Base-by-base conservation (phyloP, 2,888 invertebrate genomes). In the Acanthosepion lycidas region DNA sequence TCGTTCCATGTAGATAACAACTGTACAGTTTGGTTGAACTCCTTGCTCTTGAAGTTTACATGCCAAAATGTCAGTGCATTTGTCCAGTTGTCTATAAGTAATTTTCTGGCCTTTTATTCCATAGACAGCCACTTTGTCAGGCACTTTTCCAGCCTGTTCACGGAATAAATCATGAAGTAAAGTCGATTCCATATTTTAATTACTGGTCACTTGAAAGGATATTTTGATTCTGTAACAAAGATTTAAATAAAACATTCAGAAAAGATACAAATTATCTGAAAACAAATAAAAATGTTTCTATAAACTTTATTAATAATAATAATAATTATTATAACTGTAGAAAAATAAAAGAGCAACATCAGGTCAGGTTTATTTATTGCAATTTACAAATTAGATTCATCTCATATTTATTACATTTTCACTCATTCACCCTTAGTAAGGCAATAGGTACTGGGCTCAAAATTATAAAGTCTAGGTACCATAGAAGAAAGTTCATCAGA, bases 1-100 rank as follows among this genome's bases (percentile, higher is more conserved):
- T 95, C 97, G 97, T 94, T 97, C 97, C 96, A 97, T 96, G 95
- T 97, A 97, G 93, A 97, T 97, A 55, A 97, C 97, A 0, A 97
- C 97, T 95, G 96, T 96, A 1, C 96, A 95, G 94, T 97, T 97
- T 12, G 96, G 96, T 49, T 94, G 95, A 8, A 97, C 97, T 6
- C 97, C 97, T 91, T 95, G 96, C 8, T 95, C 91, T 33, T 95
- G 95, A 28, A 97, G 96, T 94, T 96, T 95, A 92, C 94, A 95
- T 8, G 97, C 97, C 94, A 97, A 95, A 20, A 96, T 95, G 94
- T 97, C 96, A 8, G 97, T 97, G 94, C 96, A 95, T n/a, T 95
- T 92, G 95, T 97, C 96, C 48, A 97, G 96, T 94, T 97, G 95
- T 51, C 95, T 95, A 95, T 96, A 97, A 23, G 96, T 97, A 91